Evolutionary conservation across 1,140 invertebrate genomes (phyloP).

Genomic region (Agrypnia vestita): DNA sequence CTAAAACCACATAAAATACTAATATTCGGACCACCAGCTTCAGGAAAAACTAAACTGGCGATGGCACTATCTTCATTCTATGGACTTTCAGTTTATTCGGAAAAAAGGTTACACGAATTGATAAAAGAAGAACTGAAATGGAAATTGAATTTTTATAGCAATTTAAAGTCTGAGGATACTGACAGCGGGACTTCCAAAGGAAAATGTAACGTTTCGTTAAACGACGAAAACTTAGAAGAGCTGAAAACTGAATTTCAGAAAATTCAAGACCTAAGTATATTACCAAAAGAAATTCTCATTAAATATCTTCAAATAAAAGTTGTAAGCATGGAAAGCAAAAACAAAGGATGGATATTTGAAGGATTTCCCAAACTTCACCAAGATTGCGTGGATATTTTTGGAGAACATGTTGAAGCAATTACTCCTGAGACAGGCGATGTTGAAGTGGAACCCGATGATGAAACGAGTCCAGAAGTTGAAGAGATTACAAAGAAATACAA

Average conservation of each 20-base stretch:
- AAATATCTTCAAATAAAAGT: constrained; percentile 21
- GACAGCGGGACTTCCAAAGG: neutral
- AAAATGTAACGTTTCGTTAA: neutral
- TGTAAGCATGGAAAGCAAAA: constrained; percentile 11
- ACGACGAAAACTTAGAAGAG: constrained; percentile 6
- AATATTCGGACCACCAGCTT: constrained; percentile 9
- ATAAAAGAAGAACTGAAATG: constrained; percentile 16
- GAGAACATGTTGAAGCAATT: neutral
- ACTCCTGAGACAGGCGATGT: neutral
- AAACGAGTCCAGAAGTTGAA: neutral
- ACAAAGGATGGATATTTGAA: constrained; percentile 39
- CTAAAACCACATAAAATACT: constrained; percentile 25
- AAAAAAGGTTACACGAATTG: constrained; percentile 16
- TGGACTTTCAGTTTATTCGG: neutral
- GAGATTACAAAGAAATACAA: neutral
- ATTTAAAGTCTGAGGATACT: neutral
- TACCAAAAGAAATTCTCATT: constrained; percentile 10
- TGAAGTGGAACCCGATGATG: neutral
- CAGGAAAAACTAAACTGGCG: constrained; percentile 14
- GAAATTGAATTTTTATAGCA: constrained; percentile 20
- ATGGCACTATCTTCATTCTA: neutral
- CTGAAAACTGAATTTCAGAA: constrained; percentile 1
- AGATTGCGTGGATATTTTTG: constrained; percentile 33
- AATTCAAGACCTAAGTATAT: neutral
- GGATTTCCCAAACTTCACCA: constrained; percentile 10